A percentile compares a stretch with the other conserved stretches of the same genome.
phyloP scores from a whole-genome alignment of 2,113 vertebrate genomes.

The Pangasianodon gigas region DNA sequence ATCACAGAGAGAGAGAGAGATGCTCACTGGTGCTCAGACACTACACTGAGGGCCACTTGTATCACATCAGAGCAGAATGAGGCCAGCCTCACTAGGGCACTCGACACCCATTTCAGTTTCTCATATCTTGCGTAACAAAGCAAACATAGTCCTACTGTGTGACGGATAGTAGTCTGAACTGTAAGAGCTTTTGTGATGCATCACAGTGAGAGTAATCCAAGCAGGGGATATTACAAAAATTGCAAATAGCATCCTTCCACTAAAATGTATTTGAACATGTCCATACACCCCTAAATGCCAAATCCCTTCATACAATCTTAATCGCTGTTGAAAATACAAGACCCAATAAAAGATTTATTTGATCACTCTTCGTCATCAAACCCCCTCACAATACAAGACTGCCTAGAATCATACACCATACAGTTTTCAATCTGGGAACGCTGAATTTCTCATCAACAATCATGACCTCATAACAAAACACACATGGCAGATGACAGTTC shows the following conservation, averaged over 20 bases:
- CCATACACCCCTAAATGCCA: neutral
- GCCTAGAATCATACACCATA: neutral
- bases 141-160: neutral
- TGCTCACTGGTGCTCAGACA: neutral
- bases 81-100: slow-evolving; percentile 24
- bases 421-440: neutral
- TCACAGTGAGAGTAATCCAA: neutral
- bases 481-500: neutral
- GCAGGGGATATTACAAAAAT: neutral
- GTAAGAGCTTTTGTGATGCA: neutral
- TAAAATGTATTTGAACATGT: neutral
- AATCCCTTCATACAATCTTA: neutral
- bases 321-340: neutral
- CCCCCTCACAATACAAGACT: neutral
- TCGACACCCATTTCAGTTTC: slow-evolving; percentile 44
- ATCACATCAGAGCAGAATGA: slow-evolving; percentile 43
- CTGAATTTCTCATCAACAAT: neutral
- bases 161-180: slow-evolving; percentile 2
- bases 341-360: neutral
- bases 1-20: slow-evolving; percentile 37
- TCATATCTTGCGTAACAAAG: slow-evolving; percentile 48
- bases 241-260: neutral
- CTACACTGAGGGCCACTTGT: slow-evolving; percentile 37
- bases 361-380: neutral
- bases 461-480: neutral